Percentiles rank a stretch among this genome's conserved stretches.
Conservation (phyloP, 2,888 invertebrate genomes). For the Drosophila incognita region DNA sequence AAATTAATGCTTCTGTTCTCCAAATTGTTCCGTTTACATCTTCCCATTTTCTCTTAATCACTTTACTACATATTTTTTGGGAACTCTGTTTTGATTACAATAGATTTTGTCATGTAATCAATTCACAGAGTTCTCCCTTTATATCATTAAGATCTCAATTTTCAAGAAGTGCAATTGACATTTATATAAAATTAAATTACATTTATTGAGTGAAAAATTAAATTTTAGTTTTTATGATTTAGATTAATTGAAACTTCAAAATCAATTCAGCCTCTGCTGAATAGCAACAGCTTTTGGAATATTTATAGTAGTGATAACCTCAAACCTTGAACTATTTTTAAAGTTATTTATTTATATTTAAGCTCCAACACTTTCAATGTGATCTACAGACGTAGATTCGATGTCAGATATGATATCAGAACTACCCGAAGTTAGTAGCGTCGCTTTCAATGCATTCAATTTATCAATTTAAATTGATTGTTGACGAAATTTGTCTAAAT, state of each 20-base stretch:
- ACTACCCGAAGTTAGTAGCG: no score
- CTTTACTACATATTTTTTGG: not conserved
- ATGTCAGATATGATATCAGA: not conserved
- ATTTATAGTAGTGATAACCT: no score
- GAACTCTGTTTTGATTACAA: not conserved
- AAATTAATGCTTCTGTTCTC: not conserved
- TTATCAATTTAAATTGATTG: not conserved
- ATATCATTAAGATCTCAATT: no score
- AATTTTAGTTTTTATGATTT: no score
- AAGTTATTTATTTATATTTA: not conserved
- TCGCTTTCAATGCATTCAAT: not conserved
- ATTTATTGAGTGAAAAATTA: no score
- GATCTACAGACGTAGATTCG: not conserved
- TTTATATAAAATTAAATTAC: no score
- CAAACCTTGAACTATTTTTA: not conserved
- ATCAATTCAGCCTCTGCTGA: no score
- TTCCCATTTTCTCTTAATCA: not conserved
- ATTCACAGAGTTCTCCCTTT: no score
- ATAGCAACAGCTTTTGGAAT: not conserved
- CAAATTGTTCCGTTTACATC: not conserved
- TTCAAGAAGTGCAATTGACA: no score
- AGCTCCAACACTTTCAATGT: no score
- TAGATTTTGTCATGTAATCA: no score
- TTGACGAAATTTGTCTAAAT: not conserved
- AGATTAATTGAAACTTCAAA: no score